Evolutionary conservation across 1,140 invertebrate genomes (phyloP), one percentile per base, ranked within the genome.

Genomic region (Euwallacea similis): DNA sequence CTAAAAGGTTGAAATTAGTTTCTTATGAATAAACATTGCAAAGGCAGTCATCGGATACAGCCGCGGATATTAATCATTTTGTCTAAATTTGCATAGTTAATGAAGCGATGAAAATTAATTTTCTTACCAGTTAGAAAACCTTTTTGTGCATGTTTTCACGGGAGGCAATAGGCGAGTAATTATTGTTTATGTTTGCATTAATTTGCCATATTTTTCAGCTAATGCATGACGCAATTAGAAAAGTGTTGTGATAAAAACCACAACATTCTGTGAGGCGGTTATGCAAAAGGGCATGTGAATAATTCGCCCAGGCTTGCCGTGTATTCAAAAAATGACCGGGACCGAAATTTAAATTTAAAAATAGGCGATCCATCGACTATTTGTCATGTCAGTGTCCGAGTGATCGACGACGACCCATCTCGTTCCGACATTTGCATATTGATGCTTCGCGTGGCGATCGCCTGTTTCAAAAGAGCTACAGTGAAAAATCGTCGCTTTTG

Each of bases 341-440:
- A 43, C 15, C 16, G 54, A 46, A 66, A 56, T 56, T 66, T 56
- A 58, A 66, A 66, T 66, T 56, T 66, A 66, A 66, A 66, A 66
- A 66, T 66, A 66, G 75, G 55, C 73, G 42, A 66, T 66, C 53
- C 65, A 44, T 66, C 70, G 69, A 69, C 74, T 76, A 78, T 78
- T 78, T 78, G 77, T 78, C 77, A 76, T 78, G 77, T 78, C 77
- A 76, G 75, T 76, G 77, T 74, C 74, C 71, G 64, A 43, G 77
- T 78, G 77, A 78, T 78, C 73, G 73, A 78, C 76, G 76, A 66
- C 65, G 60, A 47, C 62, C 63, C 55, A 62, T 65, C 43, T 33
- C 67, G 66, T 66, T 53, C 61, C 56, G 66, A 59, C 73, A 78
- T 78, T 78, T 75, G 74, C 76, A 76, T 77, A 77, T 77, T 76